Conservation (phyloP, 2,797 vertebrate genomes). For the Alosa sapidissima region DNA sequence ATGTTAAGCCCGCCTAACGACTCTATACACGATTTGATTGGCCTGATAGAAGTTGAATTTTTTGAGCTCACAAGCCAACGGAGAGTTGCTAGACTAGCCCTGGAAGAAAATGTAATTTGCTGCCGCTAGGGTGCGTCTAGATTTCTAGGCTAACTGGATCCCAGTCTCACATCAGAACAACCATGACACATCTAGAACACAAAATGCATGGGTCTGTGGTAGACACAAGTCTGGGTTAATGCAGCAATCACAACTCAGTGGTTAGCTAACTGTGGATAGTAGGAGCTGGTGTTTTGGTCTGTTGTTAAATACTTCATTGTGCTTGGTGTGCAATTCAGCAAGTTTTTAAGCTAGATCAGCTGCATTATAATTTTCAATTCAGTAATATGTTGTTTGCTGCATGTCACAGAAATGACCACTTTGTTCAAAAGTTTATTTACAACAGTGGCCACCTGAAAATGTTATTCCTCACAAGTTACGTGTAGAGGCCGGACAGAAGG, state of each 20-base stretch:
- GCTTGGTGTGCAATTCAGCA: neutral
- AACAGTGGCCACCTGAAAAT: too few relatives aligned
- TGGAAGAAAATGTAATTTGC: too few relatives aligned
- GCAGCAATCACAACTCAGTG: neutral
- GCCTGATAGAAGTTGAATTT: too few relatives aligned
- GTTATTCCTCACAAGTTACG: neutral
- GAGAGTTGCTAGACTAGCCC: too few relatives aligned
- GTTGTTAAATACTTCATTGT: neutral
- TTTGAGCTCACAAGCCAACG: too few relatives aligned
- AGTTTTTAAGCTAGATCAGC: neutral
- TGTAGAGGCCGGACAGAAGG: neutral
- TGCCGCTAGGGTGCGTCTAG: too few relatives aligned
- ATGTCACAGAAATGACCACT: too few relatives aligned
- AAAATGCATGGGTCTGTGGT: neutral
- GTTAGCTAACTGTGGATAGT: neutral
- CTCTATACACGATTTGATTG: too few relatives aligned
- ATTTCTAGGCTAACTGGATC: neutral
- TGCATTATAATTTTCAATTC: neutral
- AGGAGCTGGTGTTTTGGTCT: neutral
- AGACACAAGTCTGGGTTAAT: neutral
- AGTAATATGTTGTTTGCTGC: neutral
- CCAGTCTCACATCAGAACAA: neutral
- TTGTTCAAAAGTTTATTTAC: too few relatives aligned
- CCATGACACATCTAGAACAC: too few relatives aligned
- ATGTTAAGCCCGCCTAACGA: too few relatives aligned